phyloP scores from a whole-genome alignment of 2,797 vertebrate species.

The Cossypha polioptera region DNA sequence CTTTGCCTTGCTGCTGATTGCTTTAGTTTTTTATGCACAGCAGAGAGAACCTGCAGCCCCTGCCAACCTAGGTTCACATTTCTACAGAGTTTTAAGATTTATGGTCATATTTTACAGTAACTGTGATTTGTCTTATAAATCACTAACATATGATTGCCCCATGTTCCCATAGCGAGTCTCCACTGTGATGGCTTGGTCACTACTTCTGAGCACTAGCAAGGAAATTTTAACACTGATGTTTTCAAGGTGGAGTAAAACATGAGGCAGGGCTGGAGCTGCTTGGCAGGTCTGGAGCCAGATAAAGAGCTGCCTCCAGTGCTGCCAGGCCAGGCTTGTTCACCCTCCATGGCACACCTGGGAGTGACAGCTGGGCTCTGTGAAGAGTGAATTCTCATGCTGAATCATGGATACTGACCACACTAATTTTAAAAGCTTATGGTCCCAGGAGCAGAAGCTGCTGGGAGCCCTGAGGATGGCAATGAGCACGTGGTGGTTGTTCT shows the following conservation, averaged over 20 bases:
- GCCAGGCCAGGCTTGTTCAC: not conserved
- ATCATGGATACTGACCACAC: not conserved
- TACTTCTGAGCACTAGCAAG: not conserved
- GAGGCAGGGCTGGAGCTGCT: not conserved
- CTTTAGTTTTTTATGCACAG: not conserved
- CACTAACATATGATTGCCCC: not conserved
- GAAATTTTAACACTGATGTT: not conserved
- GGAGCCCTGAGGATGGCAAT: not conserved
- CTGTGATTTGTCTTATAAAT: not conserved
- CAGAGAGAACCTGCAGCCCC: not conserved
- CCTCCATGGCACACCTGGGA: not conserved
- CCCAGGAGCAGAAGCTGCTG: not conserved
- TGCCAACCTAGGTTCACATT: not conserved
- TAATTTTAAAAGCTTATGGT: not conserved
- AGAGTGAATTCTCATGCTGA: not conserved
- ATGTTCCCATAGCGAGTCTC: accelerated
- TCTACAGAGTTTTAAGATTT: not conserved
- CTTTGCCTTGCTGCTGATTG: not conserved
- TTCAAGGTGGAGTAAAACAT: not conserved
- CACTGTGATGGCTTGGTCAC: not conserved
- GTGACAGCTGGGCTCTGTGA: not conserved
- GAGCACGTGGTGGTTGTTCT: not conserved
- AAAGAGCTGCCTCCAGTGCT: not conserved
- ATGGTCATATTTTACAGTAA: not conserved
- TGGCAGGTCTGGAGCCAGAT: not conserved